Conservation (phyloP, 2,888 invertebrate genomes). For the Ischnura elegans region DNA sequence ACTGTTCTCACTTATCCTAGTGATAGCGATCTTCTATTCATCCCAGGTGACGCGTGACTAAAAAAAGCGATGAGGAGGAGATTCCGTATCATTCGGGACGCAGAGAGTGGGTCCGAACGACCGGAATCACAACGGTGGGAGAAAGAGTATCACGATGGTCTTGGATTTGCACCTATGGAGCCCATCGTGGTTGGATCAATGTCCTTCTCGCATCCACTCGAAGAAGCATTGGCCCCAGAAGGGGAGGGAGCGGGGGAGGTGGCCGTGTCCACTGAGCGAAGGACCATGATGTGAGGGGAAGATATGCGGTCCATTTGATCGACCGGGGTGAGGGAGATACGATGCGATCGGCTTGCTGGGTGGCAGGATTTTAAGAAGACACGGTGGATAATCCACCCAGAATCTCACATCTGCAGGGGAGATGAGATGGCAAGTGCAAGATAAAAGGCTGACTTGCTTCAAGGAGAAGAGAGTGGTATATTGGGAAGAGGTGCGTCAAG, state of each 20-base stretch:
- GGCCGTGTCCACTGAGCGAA: neutral
- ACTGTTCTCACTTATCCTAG: neutral
- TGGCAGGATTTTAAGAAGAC: neutral
- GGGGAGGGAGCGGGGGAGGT: neutral
- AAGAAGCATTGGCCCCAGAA: neutral
- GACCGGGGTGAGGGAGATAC: constrained; percentile 35
- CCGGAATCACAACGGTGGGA: neutral
- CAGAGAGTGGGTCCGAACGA: neutral
- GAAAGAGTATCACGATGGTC: constrained; percentile 24
- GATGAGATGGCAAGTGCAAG: neutral
- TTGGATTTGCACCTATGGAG: neutral
- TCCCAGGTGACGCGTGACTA: neutral
- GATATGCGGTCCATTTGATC: constrained; percentile 28
- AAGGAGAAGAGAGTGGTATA: too few species aligned
- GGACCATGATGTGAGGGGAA: neutral
- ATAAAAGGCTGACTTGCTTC: too few species aligned
- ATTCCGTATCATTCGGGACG: neutral
- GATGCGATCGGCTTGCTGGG: constrained; percentile 25
- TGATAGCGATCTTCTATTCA: neutral
- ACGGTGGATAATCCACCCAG: neutral
- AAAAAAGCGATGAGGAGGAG: neutral
- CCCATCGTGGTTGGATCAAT: constrained; percentile 30
- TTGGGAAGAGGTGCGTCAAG: neutral
- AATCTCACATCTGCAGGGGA: neutral
- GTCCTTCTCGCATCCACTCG: neutral